A percentile compares a stretch with the other conserved stretches of the same genome.
Evolutionary conservation across 2,888 invertebrate species (phyloP).

Genomic region (Stenoptilia bipunctidactyla): DNA sequence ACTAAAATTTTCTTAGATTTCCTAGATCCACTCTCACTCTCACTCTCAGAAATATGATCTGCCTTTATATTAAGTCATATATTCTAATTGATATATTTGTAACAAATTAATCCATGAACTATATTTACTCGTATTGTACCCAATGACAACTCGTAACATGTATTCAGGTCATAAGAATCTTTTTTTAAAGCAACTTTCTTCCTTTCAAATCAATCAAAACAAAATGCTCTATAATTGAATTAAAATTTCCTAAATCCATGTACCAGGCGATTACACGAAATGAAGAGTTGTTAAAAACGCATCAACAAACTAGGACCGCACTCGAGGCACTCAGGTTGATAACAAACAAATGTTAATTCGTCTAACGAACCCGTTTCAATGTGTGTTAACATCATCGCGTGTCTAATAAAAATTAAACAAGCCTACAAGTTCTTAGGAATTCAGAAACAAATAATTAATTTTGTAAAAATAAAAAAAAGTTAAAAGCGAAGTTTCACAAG

Average conservation of each 20-base stretch:
- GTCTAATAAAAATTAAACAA: not conserved
- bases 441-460: not conserved
- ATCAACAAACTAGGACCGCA: constrained; percentile 24
- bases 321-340: not conserved
- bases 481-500: not conserved
- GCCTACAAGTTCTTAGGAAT: not conserved
- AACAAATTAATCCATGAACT: too few species aligned
- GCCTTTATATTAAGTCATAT: too few species aligned
- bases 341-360: constrained; percentile 19
- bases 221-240: not conserved
- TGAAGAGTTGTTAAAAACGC: constrained; percentile 38
- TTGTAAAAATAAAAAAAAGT: not conserved
- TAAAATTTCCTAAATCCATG: not conserved
- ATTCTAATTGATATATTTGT: too few species aligned
- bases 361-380: constrained; percentile 23
- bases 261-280: constrained; percentile 28
- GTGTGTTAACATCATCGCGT: constrained; percentile 13
- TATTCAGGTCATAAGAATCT: too few species aligned
- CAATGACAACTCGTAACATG: too few species aligned
- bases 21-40: too few species aligned
- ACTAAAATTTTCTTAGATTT: too few species aligned
- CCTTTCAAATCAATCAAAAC: too few species aligned
- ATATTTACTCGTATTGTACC: too few species aligned
- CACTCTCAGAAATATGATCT: too few species aligned
- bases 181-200: too few species aligned